phyloP scores from a whole-genome alignment of 2,797 vertebrate species.

The Danio aesculapii region DNA sequence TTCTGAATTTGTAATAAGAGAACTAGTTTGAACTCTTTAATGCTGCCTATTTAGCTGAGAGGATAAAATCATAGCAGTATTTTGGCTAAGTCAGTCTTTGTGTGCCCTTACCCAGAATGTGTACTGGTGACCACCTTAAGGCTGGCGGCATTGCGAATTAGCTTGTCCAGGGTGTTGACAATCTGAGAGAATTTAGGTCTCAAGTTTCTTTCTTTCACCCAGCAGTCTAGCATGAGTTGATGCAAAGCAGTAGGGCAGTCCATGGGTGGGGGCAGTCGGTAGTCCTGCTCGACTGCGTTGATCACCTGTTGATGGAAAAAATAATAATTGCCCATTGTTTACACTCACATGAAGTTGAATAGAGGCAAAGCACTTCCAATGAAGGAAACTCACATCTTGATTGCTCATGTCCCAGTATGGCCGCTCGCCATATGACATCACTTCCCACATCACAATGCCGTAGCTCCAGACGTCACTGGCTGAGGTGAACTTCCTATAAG shows the following conservation, averaged over 20 bases:
- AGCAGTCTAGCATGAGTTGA: constrained; percentile 99
- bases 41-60: background rate
- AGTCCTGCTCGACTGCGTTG: constrained; percentile 98
- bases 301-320: constrained; percentile 84
- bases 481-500: constrained; percentile 98
- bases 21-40: background rate
- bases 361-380: background rate
- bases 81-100: no score
- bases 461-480: constrained; percentile 99
- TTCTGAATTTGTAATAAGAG: constrained; percentile 5
- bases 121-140: constrained; percentile 95
- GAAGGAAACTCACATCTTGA: constrained; percentile 89
- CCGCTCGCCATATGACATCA: constrained; percentile 98
- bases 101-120: constrained; percentile 88
- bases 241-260: constrained; percentile 97
- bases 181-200: constrained; percentile 98
- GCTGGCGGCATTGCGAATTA: constrained; percentile 98
- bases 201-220: constrained; percentile 97
- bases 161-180: constrained; percentile 96
- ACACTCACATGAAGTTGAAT: constrained; percentile 34
- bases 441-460: constrained; percentile 99
- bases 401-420: constrained; percentile 99
- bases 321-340: constrained; percentile 4
- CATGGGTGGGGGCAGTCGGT: constrained; percentile 97
- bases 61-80: background rate